These are phyloP conservation scores for Pogonophryne albipinna DNA, from an alignment of 2,797 vertebrate species.

Conservation along the genomic window DNA sequence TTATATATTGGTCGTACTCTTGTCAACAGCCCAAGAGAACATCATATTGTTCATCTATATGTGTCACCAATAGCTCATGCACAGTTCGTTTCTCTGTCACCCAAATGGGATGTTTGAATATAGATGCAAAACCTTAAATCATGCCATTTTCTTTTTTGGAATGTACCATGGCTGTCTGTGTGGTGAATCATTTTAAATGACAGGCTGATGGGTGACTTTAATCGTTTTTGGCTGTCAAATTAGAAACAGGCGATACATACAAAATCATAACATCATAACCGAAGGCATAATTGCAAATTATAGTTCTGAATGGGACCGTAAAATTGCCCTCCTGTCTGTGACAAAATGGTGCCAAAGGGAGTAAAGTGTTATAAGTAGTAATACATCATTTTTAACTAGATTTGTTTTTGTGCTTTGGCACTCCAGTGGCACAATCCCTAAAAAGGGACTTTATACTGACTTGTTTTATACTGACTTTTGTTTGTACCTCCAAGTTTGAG, in stretches of 20 bases:
- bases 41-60: slow-evolving; percentile 19
- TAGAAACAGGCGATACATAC: slow-evolving; percentile 55
- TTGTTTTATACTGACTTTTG: not conserved
- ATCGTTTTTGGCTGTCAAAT: slow-evolving; percentile 59
- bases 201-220: slow-evolving; percentile 66
- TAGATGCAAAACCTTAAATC: slow-evolving; percentile 26
- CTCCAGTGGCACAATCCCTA: not conserved
- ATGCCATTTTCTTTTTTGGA: slow-evolving; percentile 1
- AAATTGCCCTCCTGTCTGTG: slow-evolving; percentile 62
- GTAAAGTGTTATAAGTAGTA: slow-evolving; percentile 46
- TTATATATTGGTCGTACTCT: slow-evolving; percentile 25
- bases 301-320: slow-evolving; percentile 48
- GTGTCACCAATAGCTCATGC: slow-evolving; percentile 16
- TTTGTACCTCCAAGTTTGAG: not conserved
- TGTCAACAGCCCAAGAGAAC: slow-evolving; percentile 21
- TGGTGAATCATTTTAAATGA: slow-evolving; percentile 64
- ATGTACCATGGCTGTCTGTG: slow-evolving; percentile 33
- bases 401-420: slow-evolving; percentile 2
- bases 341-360: slow-evolving; percentile 57
- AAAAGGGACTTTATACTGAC: not conserved
- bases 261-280: slow-evolving; percentile 67
- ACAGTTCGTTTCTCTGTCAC: slow-evolving; percentile 28
- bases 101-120: slow-evolving; percentile 29
- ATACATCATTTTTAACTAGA: slow-evolving; percentile 34
- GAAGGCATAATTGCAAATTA: slow-evolving; percentile 73